Percentiles rank a stretch among this genome's conserved stretches.
phyloP scores from a whole-genome alignment of 2,113 vertebrate species.

The Engraulis encrasicolus region DNA sequence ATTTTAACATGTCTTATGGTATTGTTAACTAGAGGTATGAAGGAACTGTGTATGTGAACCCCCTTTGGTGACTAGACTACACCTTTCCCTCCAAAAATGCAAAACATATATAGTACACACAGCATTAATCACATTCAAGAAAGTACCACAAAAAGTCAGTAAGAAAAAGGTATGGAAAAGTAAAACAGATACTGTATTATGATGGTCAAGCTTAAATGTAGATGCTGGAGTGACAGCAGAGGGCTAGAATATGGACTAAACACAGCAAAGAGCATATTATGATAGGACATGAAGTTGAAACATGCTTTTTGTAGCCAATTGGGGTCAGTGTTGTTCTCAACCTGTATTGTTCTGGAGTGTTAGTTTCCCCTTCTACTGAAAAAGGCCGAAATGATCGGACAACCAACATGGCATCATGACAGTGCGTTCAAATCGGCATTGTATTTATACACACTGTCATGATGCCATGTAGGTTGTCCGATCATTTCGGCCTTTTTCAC shows the following conservation, averaged over 20 bases:
- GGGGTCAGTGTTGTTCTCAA: not conserved
- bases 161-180: slow-evolving; percentile 35
- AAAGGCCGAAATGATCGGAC: slow-evolving; percentile 26
- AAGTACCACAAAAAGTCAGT: slow-evolving; percentile 53
- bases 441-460: too few relatives aligned
- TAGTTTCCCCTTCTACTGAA: slow-evolving; percentile 1
- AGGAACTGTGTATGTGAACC: too few relatives aligned
- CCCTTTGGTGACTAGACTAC: too few relatives aligned
- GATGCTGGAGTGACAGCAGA: slow-evolving; percentile 42
- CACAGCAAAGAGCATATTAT: slow-evolving; percentile 36
- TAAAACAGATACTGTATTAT: slow-evolving; percentile 47
- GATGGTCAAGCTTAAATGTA: slow-evolving; percentile 26
- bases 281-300: slow-evolving; percentile 41
- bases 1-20: too few relatives aligned
- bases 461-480: too few relatives aligned
- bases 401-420: too few relatives aligned
- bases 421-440: too few relatives aligned
- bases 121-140: slow-evolving; percentile 61
- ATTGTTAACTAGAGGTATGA: too few relatives aligned
- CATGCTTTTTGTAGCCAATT: slow-evolving; percentile 52
- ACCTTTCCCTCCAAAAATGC: slow-evolving; percentile 34
- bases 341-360: slow-evolving; percentile 12
- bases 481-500: slow-evolving; percentile 27
- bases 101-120: slow-evolving; percentile 66
- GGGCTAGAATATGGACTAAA: slow-evolving; percentile 43